Percentiles rank a stretch among this genome's conserved stretches.
phyloP scores from a whole-genome alignment of 1,140 invertebrate species.

The Polyergus mexicanus region DNA sequence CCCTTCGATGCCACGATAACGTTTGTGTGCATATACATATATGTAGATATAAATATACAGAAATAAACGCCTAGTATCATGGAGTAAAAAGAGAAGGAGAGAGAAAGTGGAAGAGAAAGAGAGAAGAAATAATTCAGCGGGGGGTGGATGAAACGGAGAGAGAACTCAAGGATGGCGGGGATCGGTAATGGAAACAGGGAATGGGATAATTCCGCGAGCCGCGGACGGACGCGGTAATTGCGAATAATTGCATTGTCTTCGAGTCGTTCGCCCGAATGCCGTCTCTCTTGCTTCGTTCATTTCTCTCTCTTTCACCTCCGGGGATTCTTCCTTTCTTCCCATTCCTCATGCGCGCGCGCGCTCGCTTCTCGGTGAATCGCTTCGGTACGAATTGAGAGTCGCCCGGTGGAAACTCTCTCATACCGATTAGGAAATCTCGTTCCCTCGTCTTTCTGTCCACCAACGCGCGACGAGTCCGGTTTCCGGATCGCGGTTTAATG shows the following conservation, averaged over 20 bases:
- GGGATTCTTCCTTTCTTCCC: constrained; percentile 26
- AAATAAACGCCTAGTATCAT: neutral
- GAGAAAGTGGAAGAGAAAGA: constrained; percentile 38
- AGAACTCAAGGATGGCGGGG: constrained; percentile 65
- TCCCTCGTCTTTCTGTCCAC: constrained; percentile 64
- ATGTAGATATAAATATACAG: neutral
- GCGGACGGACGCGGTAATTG: constrained; percentile 85
- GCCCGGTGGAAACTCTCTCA: constrained; percentile 76
- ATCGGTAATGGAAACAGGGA: constrained; percentile 84
- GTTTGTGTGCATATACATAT: constrained; percentile 31
- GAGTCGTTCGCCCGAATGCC: constrained; percentile 83
- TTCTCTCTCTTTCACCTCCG: constrained; percentile 27
- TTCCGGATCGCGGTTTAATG: constrained; percentile 56
- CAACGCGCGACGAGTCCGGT: constrained; percentile 53
- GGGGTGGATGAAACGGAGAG: constrained; percentile 34
- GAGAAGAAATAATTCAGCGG: constrained; percentile 47
- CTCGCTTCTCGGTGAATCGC: constrained; percentile 73
- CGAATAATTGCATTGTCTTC: constrained; percentile 87
- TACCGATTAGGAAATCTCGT: constrained; percentile 77
- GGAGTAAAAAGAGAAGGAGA: neutral
- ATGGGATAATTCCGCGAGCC: constrained; percentile 84
- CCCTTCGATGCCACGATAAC: constrained; percentile 49
- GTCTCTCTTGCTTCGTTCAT: constrained; percentile 53
- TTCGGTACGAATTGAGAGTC: constrained; percentile 78
- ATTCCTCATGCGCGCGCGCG: constrained; percentile 20